Percentiles rank a stretch among this genome's conserved stretches.
Conservation (phyloP, 2,797 vertebrate genomes). For the Stomatorhinus walkeri region DNA sequence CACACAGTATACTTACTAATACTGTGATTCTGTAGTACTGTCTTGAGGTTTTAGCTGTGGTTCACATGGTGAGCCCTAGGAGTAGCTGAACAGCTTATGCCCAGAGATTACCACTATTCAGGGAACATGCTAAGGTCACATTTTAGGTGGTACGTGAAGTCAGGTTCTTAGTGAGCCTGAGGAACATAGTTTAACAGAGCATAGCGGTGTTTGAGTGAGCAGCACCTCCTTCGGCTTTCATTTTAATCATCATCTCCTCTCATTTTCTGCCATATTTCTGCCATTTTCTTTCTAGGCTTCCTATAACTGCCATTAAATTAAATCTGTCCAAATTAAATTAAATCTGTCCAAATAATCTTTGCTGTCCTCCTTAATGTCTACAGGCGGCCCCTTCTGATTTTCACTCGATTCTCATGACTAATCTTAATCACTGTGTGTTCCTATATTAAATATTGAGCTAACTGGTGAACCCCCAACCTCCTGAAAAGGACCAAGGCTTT, state of each 20-base stretch:
- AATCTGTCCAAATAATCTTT: background rate
- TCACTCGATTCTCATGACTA: background rate
- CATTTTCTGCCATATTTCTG: background rate
- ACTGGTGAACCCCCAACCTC: background rate
- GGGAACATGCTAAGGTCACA: background rate
- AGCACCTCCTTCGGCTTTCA: background rate
- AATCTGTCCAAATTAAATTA: background rate
- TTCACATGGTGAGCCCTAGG: background rate
- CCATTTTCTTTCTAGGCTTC: background rate
- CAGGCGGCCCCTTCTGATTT: background rate
- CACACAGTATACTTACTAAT: background rate
- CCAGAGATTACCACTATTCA: background rate
- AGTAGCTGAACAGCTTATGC: background rate
- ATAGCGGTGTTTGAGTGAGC: background rate
- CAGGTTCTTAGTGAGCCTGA: too few relatives aligned
- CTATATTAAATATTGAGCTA: background rate
- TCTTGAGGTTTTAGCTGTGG: background rate
- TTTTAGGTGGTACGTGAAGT: background rate
- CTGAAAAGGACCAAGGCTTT: background rate
- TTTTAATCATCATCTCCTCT: background rate
- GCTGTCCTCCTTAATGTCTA: background rate
- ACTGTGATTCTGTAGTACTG: background rate
- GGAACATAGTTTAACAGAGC: too few relatives aligned
- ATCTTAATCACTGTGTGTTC: background rate
- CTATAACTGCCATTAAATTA: background rate